These are phyloP conservation scores for Aepyceros melampus DNA, from an alignment of 2,113 vertebrate species.

Conservation along the genomic window DNA sequence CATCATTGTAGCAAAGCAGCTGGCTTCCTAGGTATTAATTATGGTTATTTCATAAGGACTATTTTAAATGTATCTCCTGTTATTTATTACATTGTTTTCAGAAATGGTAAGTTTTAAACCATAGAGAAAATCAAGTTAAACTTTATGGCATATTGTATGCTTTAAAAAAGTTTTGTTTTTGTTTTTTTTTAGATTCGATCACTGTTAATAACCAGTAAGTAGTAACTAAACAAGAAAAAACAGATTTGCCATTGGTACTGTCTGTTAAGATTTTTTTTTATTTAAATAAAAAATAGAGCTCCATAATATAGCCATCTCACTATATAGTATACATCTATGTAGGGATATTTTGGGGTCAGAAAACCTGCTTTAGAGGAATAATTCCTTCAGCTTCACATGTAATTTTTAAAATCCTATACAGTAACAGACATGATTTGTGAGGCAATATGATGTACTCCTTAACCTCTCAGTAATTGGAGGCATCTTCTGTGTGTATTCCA, in stretches of 20 bases:
- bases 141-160: neutral
- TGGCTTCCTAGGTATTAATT: constrained; percentile 60
- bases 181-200: neutral
- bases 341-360: constrained; percentile 67
- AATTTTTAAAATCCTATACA: constrained; percentile 55
- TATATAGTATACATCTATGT: constrained; percentile 55
- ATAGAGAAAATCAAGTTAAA: neutral
- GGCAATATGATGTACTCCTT: constrained; percentile 51
- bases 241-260: neutral
- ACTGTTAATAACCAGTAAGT: neutral
- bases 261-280: neutral
- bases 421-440: constrained; percentile 78
- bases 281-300: constrained; percentile 38
- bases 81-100: constrained; percentile 48
- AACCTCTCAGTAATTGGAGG: constrained; percentile 74
- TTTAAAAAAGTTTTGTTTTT: neutral
- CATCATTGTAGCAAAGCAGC: constrained; percentile 27
- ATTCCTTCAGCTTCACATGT: constrained; percentile 65
- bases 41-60: constrained; percentile 44
- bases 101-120: neutral
- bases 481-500: constrained; percentile 75
- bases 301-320: constrained; percentile 54
- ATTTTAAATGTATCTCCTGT: constrained; percentile 54
- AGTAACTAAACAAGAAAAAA: neutral
- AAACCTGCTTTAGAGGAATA: constrained; percentile 73